Percentiles rank a stretch among this genome's conserved stretches.
Conservation (phyloP, 2,797 vertebrate genomes). For the Sebastes miniatus region DNA sequence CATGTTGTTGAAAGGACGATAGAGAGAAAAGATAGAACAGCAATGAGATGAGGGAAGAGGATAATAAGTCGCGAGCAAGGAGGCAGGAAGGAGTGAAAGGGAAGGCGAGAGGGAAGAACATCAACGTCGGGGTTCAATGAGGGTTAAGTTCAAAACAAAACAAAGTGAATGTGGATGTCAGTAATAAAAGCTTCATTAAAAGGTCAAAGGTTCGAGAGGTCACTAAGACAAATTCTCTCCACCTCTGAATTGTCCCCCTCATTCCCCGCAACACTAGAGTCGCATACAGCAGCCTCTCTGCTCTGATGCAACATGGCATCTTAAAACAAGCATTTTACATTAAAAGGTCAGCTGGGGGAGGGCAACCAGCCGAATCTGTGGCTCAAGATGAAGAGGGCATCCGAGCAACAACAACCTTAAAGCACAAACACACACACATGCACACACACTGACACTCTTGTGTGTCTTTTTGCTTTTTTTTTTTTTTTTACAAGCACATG, state of each 20-base stretch:
- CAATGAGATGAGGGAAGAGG: neutral
- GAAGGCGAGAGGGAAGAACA: constrained; percentile 37
- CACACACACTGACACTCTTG: constrained; percentile 2
- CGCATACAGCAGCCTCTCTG: constrained; percentile 41
- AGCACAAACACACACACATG: constrained; percentile 8
- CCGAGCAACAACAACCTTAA: constrained; percentile 21
- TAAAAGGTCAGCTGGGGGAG: constrained; percentile 76
- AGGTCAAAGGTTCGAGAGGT: constrained; percentile 74
- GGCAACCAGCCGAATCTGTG: constrained; percentile 43
- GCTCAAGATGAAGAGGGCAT: constrained; percentile 45
- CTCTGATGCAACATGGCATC: constrained; percentile 77
- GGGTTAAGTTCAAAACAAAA: constrained; percentile 68
- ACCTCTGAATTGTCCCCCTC: constrained; percentile 70
- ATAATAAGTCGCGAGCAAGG: neutral
- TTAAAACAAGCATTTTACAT: constrained; percentile 79
- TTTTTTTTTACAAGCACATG: neutral
- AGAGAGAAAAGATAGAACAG: neutral
- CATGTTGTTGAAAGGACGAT: neutral
- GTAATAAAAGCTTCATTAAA: constrained; percentile 73
- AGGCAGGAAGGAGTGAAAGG: constrained; percentile 53
- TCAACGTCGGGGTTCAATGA: constrained; percentile 35
- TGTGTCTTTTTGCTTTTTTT: constrained; percentile 23
- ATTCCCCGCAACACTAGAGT: constrained; percentile 56
- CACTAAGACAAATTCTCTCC: constrained; percentile 54
- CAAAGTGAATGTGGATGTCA: constrained; percentile 62